Conservation (phyloP, 2,888 invertebrate species). For the Scaptomyza reducta region DNA sequence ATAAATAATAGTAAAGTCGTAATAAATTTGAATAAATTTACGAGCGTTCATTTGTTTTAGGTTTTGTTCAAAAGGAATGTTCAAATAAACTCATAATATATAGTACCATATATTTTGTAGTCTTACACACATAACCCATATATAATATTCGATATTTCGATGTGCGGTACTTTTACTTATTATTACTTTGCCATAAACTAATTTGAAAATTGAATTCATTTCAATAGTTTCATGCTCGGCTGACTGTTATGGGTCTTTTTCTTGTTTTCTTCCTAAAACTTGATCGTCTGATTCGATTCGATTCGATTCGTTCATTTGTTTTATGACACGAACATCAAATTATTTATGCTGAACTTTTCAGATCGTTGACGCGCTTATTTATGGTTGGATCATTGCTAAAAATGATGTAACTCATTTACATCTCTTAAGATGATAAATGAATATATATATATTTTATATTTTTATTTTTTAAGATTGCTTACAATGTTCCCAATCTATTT, state of each 20-base stretch:
- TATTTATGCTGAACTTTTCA: constrained; percentile 12
- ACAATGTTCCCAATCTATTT: too few relatives aligned
- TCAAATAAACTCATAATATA: not conserved
- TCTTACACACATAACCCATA: not conserved
- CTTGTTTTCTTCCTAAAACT: constrained; percentile 5
- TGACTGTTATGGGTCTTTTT: not conserved
- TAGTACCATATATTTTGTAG: not conserved
- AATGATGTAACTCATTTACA: constrained; percentile 6
- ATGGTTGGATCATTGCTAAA: not conserved
- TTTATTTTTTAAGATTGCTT: too few relatives aligned
- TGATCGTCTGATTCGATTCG: constrained; percentile 1
- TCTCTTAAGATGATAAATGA: not conserved
- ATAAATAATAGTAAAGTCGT: not conserved
- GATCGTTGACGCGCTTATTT: constrained; percentile 8
- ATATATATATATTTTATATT: too few relatives aligned
- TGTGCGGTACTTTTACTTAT: not conserved
- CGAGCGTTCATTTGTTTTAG: not conserved
- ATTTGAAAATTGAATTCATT: constrained; percentile 3
- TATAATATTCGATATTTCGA: not conserved
- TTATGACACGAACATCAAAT: constrained; percentile 14
- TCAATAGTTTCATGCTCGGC: constrained; percentile 18
- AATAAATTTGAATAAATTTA: not conserved
- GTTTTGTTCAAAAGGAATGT: not conserved
- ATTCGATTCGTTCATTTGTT: constrained; percentile 14
- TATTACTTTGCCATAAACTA: not conserved